Conservation (phyloP, 2,888 invertebrate genomes). For the Oligia latruncula region DNA sequence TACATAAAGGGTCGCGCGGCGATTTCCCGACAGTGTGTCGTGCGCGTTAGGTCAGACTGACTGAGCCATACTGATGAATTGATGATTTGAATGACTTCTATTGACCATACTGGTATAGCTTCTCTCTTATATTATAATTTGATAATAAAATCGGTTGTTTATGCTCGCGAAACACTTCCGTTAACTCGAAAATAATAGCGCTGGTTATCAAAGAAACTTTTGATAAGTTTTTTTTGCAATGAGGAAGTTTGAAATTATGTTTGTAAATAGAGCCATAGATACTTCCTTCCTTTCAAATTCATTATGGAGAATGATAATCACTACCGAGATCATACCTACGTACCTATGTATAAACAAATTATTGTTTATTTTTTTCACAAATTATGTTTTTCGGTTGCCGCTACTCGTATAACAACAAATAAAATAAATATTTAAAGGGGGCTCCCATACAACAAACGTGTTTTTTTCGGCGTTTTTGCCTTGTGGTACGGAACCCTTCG, state of each 20-base stretch:
- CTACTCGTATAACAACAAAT: too few species aligned
- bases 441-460: too few species aligned
- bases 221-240: not conserved
- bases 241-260: not conserved
- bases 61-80: constrained; percentile 54
- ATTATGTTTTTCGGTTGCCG: too few species aligned
- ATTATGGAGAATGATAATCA: too few species aligned
- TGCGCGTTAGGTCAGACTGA: constrained; percentile 45
- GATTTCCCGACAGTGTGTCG: constrained; percentile 24
- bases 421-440: too few species aligned
- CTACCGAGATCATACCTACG: too few species aligned
- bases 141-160: constrained; percentile 3
- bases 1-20: constrained; percentile 5
- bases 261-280: not conserved
- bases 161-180: constrained; percentile 1
- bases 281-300: too few species aligned
- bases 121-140: constrained; percentile 21
- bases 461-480: too few species aligned
- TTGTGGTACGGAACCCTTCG: too few species aligned
- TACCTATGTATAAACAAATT: too few species aligned
- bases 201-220: not conserved
- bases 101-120: constrained; percentile 27
- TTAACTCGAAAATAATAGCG: constrained; percentile 1
- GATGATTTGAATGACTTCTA: constrained; percentile 36
- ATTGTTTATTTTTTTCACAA: too few species aligned